Evolutionary conservation across 2,888 invertebrate genomes (phyloP).

Genomic region (Silvanus unidentatus): DNA sequence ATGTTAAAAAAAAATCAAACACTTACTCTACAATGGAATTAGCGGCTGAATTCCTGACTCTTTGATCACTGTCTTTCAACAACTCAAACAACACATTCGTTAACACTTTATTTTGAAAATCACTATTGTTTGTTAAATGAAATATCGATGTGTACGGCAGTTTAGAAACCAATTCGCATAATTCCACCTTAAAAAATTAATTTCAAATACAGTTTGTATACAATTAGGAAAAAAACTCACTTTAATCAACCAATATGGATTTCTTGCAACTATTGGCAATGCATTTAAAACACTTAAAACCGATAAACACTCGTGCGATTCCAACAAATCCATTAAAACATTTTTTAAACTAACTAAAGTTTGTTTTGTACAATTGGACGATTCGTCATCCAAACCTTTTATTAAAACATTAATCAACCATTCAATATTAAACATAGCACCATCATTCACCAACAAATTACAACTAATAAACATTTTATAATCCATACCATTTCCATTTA

Average conservation of each 20-base stretch:
- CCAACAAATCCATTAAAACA: slow-evolving; percentile 55
- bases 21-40: slow-evolving; percentile 59
- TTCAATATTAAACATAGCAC: slow-evolving; percentile 11
- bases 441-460: slow-evolving; percentile 22
- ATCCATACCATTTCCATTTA: slow-evolving; percentile 53
- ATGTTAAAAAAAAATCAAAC: slow-evolving; percentile 7
- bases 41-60: slow-evolving; percentile 69
- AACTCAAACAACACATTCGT: slow-evolving; percentile 58
- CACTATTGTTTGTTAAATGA: slow-evolving; percentile 48
- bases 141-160: slow-evolving; percentile 56
- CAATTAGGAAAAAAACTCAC: slow-evolving; percentile 44
- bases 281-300: slow-evolving; percentile 56
- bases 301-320: slow-evolving; percentile 55
- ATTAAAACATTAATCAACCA: slow-evolving; percentile 18
- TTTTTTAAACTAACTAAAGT: slow-evolving; percentile 58
- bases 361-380: slow-evolving; percentile 69
- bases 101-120: slow-evolving; percentile 56
- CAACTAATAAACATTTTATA: slow-evolving; percentile 50
- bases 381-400: slow-evolving; percentile 67
- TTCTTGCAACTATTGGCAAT: slow-evolving; percentile 59
- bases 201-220: slow-evolving; percentile 7
- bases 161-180: slow-evolving; percentile 57
- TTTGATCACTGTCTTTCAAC: slow-evolving; percentile 68
- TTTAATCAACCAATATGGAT: slow-evolving; percentile 82
- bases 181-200: slow-evolving; percentile 50